Base-by-base conservation (phyloP, 35 echinoderm and acorn worm species). In the Stichopus chloronotus region DNA sequence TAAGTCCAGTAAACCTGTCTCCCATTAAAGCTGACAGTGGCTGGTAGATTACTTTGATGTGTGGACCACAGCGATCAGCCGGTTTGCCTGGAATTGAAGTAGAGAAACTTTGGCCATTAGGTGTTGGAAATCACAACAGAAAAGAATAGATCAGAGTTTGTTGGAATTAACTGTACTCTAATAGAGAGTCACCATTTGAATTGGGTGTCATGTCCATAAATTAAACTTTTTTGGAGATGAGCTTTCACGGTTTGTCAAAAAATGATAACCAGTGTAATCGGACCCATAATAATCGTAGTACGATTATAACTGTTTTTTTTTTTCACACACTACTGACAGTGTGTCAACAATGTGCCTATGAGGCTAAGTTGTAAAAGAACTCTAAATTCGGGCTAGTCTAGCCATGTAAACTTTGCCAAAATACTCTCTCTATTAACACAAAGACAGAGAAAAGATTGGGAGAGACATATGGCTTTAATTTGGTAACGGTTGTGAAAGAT, bases 301-400 rank as follows among this genome's bases (percentile, higher is more conserved):
- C 72, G 72, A 77, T 77, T 77, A 77, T 77, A 13, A 77, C 72
- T 25, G 16, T 19, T 77, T 77, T 77, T 77, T 77, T 17, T 8
- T 25, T 7, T 4, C 72, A 77, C 16, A 77, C 72, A 17, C 16
- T 11, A 17, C 72, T 0, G 7, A 77, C 72, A 11, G 17, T 77
- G 25, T 25, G 9, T 77, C 72, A 17, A 9, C 7, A 7, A 77
- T 13, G 8, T 7, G 7, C 19, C 72, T 22, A 7, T 22, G 72
- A 11, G 72, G 8, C 72, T 77, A 77, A 8, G 72, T 0, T 77
- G 16, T 8, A 77, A 0, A 8, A 11, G 72, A 77, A 77, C 72
- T 77, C 72, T 77, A 25, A 77, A 77, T 77, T 77, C 0, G 72
- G 0, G 7, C 17, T 77, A 77, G 8, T 77, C 16, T 77, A 77